Evolutionary conservation across 92 coral and sea anemone genomes (phyloP).

Genomic region (Chrysogorgia sp.): DNA sequence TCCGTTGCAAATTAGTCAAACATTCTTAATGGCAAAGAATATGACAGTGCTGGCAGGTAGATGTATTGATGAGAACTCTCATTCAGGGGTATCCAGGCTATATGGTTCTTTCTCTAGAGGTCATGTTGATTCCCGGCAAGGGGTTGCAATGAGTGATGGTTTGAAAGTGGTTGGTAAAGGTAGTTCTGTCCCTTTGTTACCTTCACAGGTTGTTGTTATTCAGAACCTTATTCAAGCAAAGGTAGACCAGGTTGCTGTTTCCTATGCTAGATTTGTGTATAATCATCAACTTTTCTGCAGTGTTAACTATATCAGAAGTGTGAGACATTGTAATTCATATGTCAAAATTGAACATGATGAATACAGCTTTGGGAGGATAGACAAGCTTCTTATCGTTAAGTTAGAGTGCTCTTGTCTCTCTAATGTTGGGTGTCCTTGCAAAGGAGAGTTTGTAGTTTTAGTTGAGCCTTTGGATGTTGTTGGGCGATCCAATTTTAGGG

Average conservation of each 20-base stretch:
- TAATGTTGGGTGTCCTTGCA: no score
- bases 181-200: background rate
- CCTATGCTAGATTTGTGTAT: background rate
- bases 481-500: no score
- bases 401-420: no score
- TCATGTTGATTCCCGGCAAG: background rate
- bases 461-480: no score
- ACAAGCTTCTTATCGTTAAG: no score
- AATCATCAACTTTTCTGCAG: background rate
- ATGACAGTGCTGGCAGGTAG: background rate
- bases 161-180: background rate
- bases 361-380: no score
- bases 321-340: no score
- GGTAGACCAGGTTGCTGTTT: background rate
- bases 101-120: background rate
- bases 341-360: no score
- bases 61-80: background rate
- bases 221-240: background rate
- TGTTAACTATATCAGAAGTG: no score
- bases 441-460: no score
- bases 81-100: background rate
- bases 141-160: background rate
- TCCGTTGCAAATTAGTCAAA: constrained; percentile 3
- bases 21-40: background rate
- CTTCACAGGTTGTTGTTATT: background rate